phyloP scores from a whole-genome alignment of 2,797 vertebrate species.

The Protonibea diacanthus region DNA sequence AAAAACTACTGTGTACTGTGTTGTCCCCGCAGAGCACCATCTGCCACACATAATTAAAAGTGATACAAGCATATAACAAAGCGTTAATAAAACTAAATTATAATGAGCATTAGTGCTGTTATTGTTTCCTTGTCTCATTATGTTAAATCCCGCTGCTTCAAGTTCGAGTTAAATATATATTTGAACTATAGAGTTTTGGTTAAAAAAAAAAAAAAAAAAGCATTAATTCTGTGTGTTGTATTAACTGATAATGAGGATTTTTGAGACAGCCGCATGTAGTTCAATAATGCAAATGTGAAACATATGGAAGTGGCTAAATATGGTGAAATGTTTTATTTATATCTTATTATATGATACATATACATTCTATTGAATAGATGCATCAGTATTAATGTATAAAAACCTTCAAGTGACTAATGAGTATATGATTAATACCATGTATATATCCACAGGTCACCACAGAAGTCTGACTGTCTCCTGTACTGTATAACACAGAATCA shows the following conservation, averaged over 20 bases:
- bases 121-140: constrained; percentile 41
- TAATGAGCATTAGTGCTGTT: constrained; percentile 32
- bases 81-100: constrained; percentile 49
- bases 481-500: background rate
- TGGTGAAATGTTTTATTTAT: background rate
- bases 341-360: too few relatives aligned
- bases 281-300: background rate
- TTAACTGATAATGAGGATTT: background rate
- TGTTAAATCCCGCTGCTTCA: constrained; percentile 16
- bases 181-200: constrained; percentile 8
- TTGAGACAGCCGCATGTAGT: background rate
- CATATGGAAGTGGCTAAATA: background rate
- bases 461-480: background rate
- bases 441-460: background rate
- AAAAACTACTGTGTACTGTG: constrained; percentile 5
- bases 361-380: too few relatives aligned
- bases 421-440: background rate
- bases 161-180: constrained; percentile 30
- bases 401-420: background rate
- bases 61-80: constrained; percentile 19
- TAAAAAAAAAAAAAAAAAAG: background rate
- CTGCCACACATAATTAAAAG: constrained; percentile 45
- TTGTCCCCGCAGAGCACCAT: constrained; percentile 46
- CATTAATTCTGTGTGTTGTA: too few relatives aligned
- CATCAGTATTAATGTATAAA: too few relatives aligned